A percentile compares a stretch with the other conserved stretches of the same genome.
These are phyloP conservation scores for Phengaris alcon DNA, from an alignment of 2,888 invertebrate genomes.

Conservation along the genomic window DNA sequence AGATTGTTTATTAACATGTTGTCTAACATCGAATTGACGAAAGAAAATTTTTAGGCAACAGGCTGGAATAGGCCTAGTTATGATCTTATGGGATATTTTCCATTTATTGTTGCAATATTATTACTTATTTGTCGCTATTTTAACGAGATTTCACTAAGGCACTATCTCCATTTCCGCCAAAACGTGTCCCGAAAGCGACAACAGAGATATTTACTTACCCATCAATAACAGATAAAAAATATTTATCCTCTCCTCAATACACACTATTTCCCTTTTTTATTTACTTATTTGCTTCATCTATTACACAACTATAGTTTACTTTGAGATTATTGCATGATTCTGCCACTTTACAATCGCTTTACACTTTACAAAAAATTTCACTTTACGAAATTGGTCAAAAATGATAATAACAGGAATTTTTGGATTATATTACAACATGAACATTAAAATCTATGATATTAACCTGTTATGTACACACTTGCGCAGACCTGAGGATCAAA, in stretches of 20 bases:
- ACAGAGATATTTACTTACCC: not conserved
- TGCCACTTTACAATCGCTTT: not conserved
- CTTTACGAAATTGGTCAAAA: not conserved
- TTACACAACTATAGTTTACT: slow-evolving; percentile 12
- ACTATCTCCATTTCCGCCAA: slow-evolving; percentile 6
- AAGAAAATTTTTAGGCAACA: no score
- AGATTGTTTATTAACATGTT: no score
- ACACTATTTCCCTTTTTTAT: slow-evolving; percentile 9
- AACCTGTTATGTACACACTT: no score
- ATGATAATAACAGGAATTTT: no score
- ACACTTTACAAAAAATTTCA: no score
- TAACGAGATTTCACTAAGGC: not conserved
- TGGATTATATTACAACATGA: no score
- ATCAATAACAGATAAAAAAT: slow-evolving; percentile 20
- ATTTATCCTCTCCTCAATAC: slow-evolving; percentile 1
- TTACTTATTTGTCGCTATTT: not conserved
- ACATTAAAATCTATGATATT: no score
- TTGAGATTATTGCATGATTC: not conserved
- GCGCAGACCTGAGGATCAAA: no score
- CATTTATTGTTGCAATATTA: not conserved
- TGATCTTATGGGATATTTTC: not conserved
- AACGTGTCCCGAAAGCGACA: not conserved
- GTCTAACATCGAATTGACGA: no score
- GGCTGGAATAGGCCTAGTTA: no score
- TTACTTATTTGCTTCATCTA: slow-evolving; percentile 20